phyloP scores from a whole-genome alignment of 2,888 invertebrate species.

The Desoria tigrina region DNA sequence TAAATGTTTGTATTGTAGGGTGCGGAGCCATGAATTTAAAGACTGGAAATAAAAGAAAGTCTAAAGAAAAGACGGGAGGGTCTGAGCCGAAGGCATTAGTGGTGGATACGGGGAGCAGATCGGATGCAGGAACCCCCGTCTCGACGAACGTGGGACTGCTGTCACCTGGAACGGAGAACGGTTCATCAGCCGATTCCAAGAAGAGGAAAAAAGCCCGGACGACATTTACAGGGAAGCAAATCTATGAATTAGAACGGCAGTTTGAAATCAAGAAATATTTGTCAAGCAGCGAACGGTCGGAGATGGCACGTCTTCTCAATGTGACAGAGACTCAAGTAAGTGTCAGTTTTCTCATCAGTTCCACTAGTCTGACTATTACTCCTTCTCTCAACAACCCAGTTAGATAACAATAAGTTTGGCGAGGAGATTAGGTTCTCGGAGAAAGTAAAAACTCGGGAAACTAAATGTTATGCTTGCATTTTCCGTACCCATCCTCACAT shows the following conservation, averaged over 20 bases:
- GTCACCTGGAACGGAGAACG: conserved; percentile 11
- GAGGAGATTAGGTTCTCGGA: no score
- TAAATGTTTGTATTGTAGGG: no score
- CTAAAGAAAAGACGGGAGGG: conserved; percentile 28
- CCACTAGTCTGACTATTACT: not conserved
- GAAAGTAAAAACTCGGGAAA: no score
- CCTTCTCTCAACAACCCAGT: no score
- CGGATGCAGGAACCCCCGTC: conserved; percentile 20
- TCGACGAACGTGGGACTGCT: not conserved
- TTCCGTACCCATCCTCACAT: no score
- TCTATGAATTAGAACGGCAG: conserved; percentile 93
- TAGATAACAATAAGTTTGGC: no score
- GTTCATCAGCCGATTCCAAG: conserved; percentile 55
- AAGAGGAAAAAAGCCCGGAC: conserved; percentile 87
- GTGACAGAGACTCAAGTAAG: conserved; percentile 95
- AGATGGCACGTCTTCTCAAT: conserved; percentile 89
- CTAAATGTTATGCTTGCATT: no score
- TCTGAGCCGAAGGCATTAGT: conserved; percentile 17
- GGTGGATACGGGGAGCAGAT: conserved; percentile 16
- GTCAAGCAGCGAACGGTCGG: conserved; percentile 88
- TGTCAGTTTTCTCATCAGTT: conserved; percentile 1
- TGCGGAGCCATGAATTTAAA: conserved; percentile 19
- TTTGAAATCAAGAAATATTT: conserved; percentile 93
- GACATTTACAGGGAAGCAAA: conserved; percentile 92
- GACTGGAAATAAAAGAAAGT: conserved; percentile 35